Evolutionary conservation across 1,140 invertebrate genomes (phyloP).

Genomic region (Mamestra configurata): DNA sequence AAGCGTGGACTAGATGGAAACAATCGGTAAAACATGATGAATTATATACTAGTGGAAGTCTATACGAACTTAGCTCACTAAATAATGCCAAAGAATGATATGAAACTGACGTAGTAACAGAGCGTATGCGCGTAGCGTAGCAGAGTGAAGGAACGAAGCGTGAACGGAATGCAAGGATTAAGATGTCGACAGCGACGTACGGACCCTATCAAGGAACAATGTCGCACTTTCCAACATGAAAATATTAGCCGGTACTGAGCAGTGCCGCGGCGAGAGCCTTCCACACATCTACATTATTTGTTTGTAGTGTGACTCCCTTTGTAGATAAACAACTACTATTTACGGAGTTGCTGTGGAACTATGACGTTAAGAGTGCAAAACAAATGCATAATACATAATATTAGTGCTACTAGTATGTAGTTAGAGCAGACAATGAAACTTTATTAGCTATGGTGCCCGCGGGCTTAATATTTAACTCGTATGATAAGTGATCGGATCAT

Average conservation of each 20-base stretch:
- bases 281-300: conserved; percentile 62
- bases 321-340: conserved; percentile 76
- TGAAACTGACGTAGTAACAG: conserved; percentile 63
- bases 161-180: conserved; percentile 70
- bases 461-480: conserved; percentile 59
- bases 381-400: conserved; percentile 82
- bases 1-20: conserved; percentile 53
- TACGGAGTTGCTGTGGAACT: conserved; percentile 73
- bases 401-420: conserved; percentile 81
- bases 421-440: conserved; percentile 70
- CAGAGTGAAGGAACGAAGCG: conserved; percentile 62
- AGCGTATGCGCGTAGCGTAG: conserved; percentile 64
- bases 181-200: conserved; percentile 61
- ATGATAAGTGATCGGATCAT: conserved; percentile 62
- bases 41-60: conserved; percentile 68
- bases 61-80: conserved; percentile 82
- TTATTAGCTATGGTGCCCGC: conserved; percentile 63
- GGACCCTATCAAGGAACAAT: conserved; percentile 55
- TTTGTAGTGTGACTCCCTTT: conserved; percentile 70
- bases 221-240: conserved; percentile 12
- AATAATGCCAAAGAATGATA: conserved; percentile 86
- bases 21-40: conserved; percentile 60
- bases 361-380: conserved; percentile 73
- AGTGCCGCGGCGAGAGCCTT: conserved; percentile 49
- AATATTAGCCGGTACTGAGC: neutral